Base-by-base conservation (phyloP, 2,113 vertebrate species). In the Ploceus nigricollis region DNA sequence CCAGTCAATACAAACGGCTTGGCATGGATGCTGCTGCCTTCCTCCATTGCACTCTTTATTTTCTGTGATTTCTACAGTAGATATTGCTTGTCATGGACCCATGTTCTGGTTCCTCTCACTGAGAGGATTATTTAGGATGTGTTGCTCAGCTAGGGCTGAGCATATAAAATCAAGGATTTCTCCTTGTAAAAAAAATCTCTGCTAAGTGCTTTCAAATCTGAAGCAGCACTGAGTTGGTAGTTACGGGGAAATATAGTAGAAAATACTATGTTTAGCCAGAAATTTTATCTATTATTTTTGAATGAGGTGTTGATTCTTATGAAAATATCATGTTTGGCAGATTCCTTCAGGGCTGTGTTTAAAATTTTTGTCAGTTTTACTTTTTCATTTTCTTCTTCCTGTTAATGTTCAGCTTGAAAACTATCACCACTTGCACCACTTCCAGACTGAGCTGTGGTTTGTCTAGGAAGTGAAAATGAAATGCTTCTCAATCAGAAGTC, bases 161-260 rank as follows among this genome's bases (percentile, higher is more conserved):
- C 93, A 97, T 95, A 25, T 51, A 64, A 97, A 98, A 98, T 80
- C 94, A 97, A 98, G 97, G 97, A 98, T 98, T 98, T 96, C 96
- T 98, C 97, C 97, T 97, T 95, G 93, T 98, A 2, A 57, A 76
- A 76, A 98, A 97, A 97, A 97, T 95, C 97, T 98, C 96, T 98
- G 97, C 96, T 97, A 98, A 98, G 97, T 98, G 98, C 96, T 98
- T 98, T 96, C 93, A 97, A 97, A 98, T 97, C 96, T 95, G 97
- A 97, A 95, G 44, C 40, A 89, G 23, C 15, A 18, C 40, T 16
- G 12, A 87, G 6, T 45, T 88, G 31, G 25, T 61, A 61, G 19
- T 58, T 84, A n/a, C 5, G 13, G n/a, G n/a, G 11, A 82, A 91
- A 70, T 65, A 53, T 0, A 33, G 20, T 37, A 71, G 42, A 81